phyloP scores from a whole-genome alignment of 2,113 vertebrate genomes.

The Clarias batrachus region DNA sequence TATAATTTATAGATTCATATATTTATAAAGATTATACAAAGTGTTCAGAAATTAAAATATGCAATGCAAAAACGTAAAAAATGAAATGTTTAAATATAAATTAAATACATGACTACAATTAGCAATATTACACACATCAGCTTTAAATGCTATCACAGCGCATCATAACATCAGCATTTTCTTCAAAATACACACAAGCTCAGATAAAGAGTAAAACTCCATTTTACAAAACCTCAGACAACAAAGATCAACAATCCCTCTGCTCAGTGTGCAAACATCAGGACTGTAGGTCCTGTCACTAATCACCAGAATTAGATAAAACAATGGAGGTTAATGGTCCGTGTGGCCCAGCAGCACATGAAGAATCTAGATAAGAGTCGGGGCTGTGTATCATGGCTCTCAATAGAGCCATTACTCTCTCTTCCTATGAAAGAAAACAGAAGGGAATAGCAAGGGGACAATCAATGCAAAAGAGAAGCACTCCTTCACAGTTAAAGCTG shows the following conservation, averaged over 20 bases:
- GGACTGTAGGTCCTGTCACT: conserved; percentile 72
- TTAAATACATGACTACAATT: neutral
- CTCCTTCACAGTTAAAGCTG: conserved; percentile 52
- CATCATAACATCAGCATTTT: conserved; percentile 70
- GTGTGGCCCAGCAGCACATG: conserved; percentile 66
- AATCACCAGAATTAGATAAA: conserved; percentile 78
- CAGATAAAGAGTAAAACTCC: conserved; percentile 30
- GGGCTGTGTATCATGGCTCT: conserved; percentile 64
- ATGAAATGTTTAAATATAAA: neutral
- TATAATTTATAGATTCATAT: neutral
- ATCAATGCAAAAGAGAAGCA: conserved; percentile 47
- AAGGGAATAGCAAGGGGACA: conserved; percentile 44
- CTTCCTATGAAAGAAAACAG: conserved; percentile 40
- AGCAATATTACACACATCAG: neutral
- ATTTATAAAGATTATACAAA: neutral
- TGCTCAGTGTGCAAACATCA: conserved; percentile 54
- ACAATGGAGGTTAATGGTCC: conserved; percentile 75
- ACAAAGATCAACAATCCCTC: neutral
- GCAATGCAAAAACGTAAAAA: neutral
- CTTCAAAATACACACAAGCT: conserved; percentile 32
- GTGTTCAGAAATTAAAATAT: neutral
- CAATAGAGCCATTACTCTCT: conserved; percentile 54
- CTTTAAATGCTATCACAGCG: conserved; percentile 47
- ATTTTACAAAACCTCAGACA: conserved; percentile 5
- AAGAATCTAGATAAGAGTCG: conserved; percentile 75